Evolutionary conservation across 2,888 invertebrate species (phyloP).

Genomic region (Podabrus alpinus): DNA sequence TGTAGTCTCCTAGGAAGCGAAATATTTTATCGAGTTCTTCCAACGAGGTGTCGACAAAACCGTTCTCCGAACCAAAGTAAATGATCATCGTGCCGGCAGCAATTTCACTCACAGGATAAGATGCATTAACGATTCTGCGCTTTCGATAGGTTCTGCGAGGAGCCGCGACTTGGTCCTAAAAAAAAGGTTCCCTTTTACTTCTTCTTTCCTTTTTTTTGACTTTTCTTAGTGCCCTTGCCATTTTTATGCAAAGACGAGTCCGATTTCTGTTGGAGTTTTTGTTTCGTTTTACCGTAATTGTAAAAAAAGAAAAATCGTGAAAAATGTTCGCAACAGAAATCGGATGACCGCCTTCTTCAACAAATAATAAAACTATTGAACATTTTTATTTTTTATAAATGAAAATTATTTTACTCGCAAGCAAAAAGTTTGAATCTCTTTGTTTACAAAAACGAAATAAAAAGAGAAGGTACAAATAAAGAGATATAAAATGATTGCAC

Average conservation of each 20-base stretch:
- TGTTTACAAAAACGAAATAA: too few relatives aligned
- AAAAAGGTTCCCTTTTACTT: not conserved
- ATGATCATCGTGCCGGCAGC: slow-evolving; percentile 45
- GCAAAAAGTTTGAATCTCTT: too few relatives aligned
- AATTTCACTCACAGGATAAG: slow-evolving; percentile 41
- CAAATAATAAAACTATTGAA: too few relatives aligned
- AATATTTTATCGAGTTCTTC: slow-evolving; percentile 43
- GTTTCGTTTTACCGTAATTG: slow-evolving; percentile 47
- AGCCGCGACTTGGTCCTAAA: not conserved
- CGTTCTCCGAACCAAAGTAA: slow-evolving; percentile 46
- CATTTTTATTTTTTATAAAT: too few relatives aligned
- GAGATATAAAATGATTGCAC: too few relatives aligned
- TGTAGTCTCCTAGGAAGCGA: slow-evolving; percentile 41
- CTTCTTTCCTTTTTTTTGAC: slow-evolving; percentile 27
- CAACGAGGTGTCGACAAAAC: slow-evolving; percentile 42
- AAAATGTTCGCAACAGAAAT: slow-evolving; percentile 6
- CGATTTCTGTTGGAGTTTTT: slow-evolving; percentile 40
- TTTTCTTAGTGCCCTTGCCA: slow-evolving; percentile 22
- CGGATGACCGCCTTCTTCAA: not conserved
- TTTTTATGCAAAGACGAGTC: slow-evolving; percentile 6
- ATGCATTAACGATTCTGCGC: slow-evolving; percentile 36
- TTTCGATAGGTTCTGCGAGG: slow-evolving; percentile 12
- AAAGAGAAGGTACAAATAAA: too few relatives aligned
- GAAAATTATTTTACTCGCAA: too few relatives aligned
- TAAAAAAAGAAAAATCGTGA: slow-evolving; percentile 33